A percentile compares a stretch with the other conserved stretches of the same genome.
Conservation (phyloP, 2,113 vertebrate species). For the Bucco capensis region DNA sequence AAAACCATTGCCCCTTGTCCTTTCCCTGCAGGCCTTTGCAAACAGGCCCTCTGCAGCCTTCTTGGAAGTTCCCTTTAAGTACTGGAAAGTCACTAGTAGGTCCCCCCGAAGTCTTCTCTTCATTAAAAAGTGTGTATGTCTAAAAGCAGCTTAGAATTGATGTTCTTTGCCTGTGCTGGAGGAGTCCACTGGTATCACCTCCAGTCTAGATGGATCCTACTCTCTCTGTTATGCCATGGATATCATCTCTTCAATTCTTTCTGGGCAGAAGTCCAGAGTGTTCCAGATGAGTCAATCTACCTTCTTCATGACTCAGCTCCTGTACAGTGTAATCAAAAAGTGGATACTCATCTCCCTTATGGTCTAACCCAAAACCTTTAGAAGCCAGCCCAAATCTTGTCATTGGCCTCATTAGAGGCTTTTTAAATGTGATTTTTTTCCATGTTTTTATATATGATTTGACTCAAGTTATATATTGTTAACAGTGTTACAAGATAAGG, state of each 20-base stretch:
- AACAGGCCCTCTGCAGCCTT: no score
- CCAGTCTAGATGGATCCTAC: not conserved
- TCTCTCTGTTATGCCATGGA: not conserved
- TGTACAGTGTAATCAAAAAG: not conserved
- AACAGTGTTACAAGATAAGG: not conserved
- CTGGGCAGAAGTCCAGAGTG: not conserved
- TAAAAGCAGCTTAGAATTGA: not conserved
- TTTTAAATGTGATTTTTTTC: not conserved
- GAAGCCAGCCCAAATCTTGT: not conserved
- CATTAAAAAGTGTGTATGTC: accelerated
- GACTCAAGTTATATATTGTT: not conserved
- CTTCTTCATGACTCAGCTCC: not conserved
- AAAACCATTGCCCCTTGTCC: no score
- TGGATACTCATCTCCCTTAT: not conserved
- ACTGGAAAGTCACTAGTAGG: no score
- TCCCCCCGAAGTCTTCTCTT: no score
- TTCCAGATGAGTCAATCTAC: not conserved
- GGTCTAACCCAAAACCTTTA: not conserved
- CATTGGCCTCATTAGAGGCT: not conserved
- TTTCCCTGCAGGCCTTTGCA: no score
- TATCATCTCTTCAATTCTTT: not conserved
- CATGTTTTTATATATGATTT: not conserved
- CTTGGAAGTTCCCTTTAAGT: no score
- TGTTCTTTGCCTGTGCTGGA: not conserved
- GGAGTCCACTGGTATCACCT: not conserved